These are phyloP conservation scores for Brachyptera putata DNA, from an alignment of 2,888 invertebrate species.

Conservation along the genomic window DNA sequence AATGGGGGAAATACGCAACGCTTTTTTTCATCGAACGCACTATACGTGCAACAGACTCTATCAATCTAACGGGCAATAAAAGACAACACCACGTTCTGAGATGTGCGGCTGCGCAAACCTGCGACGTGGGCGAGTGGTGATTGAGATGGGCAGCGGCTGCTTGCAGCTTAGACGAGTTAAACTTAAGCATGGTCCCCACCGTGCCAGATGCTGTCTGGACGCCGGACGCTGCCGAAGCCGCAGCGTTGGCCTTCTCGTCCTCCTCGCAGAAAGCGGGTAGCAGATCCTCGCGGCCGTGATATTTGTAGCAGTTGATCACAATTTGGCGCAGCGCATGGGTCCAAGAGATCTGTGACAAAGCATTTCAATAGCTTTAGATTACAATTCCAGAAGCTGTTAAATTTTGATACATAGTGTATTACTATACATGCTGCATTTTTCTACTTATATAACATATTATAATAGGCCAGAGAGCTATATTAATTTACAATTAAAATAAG, in stretches of 20 bases:
- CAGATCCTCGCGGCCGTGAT: conserved; percentile 92
- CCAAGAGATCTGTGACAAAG: conserved; percentile 81
- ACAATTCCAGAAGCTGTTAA: too few relatives aligned
- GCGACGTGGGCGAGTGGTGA: conserved; percentile 54
- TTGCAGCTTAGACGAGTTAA: conserved; percentile 44
- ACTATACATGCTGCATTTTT: too few relatives aligned
- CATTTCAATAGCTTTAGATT: too few relatives aligned
- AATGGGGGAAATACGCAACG: too few relatives aligned
- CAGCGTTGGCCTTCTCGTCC: conserved; percentile 69
- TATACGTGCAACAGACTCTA: too few relatives aligned
- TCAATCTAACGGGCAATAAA: not conserved
- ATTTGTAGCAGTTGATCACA: conserved; percentile 97
- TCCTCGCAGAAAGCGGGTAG: conserved; percentile 92
- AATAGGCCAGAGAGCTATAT: too few relatives aligned
- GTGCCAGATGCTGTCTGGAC: conserved; percentile 42
- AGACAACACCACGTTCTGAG: not conserved
- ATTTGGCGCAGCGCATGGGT: conserved; percentile 94
- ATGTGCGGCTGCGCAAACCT: conserved; percentile 60
- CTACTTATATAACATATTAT: too few relatives aligned
- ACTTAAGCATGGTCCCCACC: conserved; percentile 50
- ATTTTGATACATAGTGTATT: too few relatives aligned
- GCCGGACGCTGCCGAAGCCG: conserved; percentile 47
- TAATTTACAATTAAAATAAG: too few relatives aligned
- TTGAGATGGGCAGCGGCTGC: conserved; percentile 48
- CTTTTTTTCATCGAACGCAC: too few relatives aligned